phyloP scores from a whole-genome alignment of 1,140 invertebrate genomes.

The Tachypleus tridentatus region DNA sequence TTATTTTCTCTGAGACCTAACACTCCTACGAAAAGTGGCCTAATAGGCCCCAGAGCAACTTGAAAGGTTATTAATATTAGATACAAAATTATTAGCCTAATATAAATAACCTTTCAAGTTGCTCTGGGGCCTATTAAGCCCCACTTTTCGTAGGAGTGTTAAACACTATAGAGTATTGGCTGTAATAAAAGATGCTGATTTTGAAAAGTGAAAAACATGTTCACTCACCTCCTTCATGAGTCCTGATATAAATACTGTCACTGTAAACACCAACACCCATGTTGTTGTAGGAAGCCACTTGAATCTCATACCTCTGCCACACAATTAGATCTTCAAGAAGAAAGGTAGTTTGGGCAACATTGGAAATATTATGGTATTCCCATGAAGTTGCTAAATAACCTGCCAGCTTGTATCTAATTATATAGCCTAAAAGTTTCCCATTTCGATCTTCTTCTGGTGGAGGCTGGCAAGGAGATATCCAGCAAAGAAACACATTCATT shows the following conservation, averaged over 20 bases:
- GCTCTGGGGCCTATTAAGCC: too few relatives aligned
- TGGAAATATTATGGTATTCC: slow-evolving; percentile 77
- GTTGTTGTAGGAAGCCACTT: slow-evolving; percentile 94
- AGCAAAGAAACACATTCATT: too few relatives aligned
- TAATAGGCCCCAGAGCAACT: too few relatives aligned
- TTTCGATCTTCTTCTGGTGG: slow-evolving; percentile 47
- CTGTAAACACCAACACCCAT: slow-evolving; percentile 90
- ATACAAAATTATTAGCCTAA: too few relatives aligned
- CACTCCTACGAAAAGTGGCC: too few relatives aligned
- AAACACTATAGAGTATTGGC: too few relatives aligned
- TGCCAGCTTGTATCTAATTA: slow-evolving; percentile 75
- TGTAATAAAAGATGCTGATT: too few relatives aligned
- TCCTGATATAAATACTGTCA: slow-evolving; percentile 83
- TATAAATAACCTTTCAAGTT: too few relatives aligned
- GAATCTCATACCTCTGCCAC: slow-evolving; percentile 95
- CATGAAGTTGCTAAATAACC: slow-evolving; percentile 59
- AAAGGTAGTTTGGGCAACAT: slow-evolving; percentile 82
- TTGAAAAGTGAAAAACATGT: too few relatives aligned
- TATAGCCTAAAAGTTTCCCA: slow-evolving; percentile 86
- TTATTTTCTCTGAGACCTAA: too few relatives aligned
- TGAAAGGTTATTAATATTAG: too few relatives aligned
- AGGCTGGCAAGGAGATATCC: slow-evolving; percentile 5
- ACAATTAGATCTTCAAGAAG: slow-evolving; percentile 88
- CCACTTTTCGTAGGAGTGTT: too few relatives aligned
- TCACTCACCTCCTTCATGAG: slow-evolving; percentile 63